Conservation (phyloP, 2,888 invertebrate genomes). For the Deroplatys truncata region DNA sequence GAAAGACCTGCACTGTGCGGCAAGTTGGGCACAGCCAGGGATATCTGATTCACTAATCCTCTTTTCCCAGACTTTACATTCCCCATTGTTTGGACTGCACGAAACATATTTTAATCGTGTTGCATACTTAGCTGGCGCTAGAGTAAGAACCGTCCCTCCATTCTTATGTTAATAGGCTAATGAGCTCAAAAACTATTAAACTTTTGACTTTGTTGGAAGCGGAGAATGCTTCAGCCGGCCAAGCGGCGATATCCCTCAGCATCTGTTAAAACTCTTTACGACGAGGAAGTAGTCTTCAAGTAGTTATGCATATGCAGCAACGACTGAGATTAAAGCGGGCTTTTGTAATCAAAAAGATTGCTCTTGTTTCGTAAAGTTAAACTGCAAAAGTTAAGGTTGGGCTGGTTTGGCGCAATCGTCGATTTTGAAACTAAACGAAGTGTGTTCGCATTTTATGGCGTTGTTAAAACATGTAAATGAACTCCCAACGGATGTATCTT, state of each 20-base stretch:
- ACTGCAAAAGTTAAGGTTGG: background rate
- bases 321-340: background rate
- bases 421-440: no score
- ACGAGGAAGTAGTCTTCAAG: background rate
- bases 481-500: no score
- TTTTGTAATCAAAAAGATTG: background rate
- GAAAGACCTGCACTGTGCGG: background rate
- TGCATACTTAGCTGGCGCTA: background rate
- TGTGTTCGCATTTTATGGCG: no score
- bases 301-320: background rate
- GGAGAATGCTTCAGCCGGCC: background rate
- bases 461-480: no score
- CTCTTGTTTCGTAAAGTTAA: background rate
- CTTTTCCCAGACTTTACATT: background rate
- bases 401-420: no score
- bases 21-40: background rate
- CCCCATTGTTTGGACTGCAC: background rate
- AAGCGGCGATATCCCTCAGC: background rate
- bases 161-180: background rate
- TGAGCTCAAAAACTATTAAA: slow-evolving; percentile 1
- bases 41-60: background rate
- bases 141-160: background rate
- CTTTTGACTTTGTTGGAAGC: background rate
- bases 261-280: background rate
- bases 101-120: background rate